Evolutionary conservation across 2,888 invertebrate species (phyloP).

Genomic region (Lasioglossum pauxillum): DNA sequence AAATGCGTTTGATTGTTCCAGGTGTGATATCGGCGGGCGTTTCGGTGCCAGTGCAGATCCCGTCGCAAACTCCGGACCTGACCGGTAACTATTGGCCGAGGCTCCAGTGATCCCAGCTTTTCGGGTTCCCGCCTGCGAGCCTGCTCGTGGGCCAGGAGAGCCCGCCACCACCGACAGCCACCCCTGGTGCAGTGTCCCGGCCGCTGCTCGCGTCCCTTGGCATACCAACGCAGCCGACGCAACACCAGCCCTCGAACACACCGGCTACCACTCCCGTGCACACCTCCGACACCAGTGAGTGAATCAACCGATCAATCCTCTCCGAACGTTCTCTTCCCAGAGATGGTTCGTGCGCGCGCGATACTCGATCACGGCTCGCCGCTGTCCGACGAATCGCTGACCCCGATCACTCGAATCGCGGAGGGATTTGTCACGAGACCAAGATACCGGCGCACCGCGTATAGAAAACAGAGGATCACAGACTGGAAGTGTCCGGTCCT

Average conservation of each 20-base stretch:
- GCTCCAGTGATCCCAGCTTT: constrained; percentile 96
- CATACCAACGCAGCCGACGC: constrained; percentile 76
- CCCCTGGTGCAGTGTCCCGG: constrained; percentile 82
- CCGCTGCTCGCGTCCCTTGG: constrained; percentile 82
- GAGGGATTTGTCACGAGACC: background rate
- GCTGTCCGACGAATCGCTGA: constrained; percentile 44
- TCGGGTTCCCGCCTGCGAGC: constrained; percentile 93
- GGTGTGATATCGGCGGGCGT: constrained; percentile 97
- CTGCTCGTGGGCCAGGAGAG: constrained; percentile 86
- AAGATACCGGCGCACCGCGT: background rate
- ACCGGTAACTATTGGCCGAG: constrained; percentile 95
- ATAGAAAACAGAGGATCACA: background rate
- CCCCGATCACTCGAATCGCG: constrained; percentile 38
- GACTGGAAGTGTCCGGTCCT: background rate
- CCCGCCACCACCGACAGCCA: constrained; percentile 85
- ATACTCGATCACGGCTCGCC: constrained; percentile 13
- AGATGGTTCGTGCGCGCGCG: constrained; percentile 28
- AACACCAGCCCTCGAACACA: constrained; percentile 67
- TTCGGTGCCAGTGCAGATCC: constrained; percentile 96
- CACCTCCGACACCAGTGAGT: constrained; percentile 83
- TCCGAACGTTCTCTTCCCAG: constrained; percentile 32
- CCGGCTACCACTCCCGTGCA: constrained; percentile 77
- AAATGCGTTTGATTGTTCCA: constrained; percentile 78
- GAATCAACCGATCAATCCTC: constrained; percentile 66
- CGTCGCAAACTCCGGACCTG: constrained; percentile 92